Evolutionary conservation across 2,888 invertebrate species (phyloP), one percentile per base, ranked within the genome.

Genomic region (Hyposoter didymator): DNA sequence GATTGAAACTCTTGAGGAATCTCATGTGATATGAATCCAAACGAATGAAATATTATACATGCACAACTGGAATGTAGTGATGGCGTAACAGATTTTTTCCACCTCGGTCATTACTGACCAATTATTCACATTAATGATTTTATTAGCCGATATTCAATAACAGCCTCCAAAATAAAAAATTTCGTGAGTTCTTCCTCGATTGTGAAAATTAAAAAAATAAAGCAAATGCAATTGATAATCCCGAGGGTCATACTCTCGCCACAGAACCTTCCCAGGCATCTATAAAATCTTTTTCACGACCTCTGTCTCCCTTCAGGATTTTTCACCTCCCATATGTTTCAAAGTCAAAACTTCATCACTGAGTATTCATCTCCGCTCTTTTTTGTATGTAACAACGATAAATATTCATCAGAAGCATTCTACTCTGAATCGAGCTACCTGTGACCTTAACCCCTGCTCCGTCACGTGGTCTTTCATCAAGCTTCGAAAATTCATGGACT

Each of bases 1-100:
- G 59, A 73, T 73, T 59, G 28, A 12, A 45, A 59, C 22, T 62
- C 59, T 59, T 28, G 17, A 55, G 17, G 59, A 59, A 74, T 74
- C 17, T 43, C 22, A 49, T 74, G 39, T 39, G 43, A 59, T 59
- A 17, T 19, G 19, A 43, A 55, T 19, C 22, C 12, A 19, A 19
- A 59, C 32, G n/a, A 74, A 59, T 43, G 8, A 55, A 74, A 12
- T 19, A 73, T 73, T 32, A 73, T 22, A 55, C 22, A 59, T 43
- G 0, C 73, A 14, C 55, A 22, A 17, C 17, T 74, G 28, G 28
- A 74, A 59, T 17, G 28, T 14, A 19, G 17, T 17, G 17, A 39
- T 74, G 73, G 59, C 45, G 73, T 59, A 55, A 74, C 14, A 10
- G 43, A 19, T 52, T 39, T 35, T 43, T 55, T 59, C 28, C 28